Percentiles rank a stretch among this genome's conserved stretches.
Evolutionary conservation across 2,888 invertebrate genomes (phyloP).

Genomic region (Idaea aversata): DNA sequence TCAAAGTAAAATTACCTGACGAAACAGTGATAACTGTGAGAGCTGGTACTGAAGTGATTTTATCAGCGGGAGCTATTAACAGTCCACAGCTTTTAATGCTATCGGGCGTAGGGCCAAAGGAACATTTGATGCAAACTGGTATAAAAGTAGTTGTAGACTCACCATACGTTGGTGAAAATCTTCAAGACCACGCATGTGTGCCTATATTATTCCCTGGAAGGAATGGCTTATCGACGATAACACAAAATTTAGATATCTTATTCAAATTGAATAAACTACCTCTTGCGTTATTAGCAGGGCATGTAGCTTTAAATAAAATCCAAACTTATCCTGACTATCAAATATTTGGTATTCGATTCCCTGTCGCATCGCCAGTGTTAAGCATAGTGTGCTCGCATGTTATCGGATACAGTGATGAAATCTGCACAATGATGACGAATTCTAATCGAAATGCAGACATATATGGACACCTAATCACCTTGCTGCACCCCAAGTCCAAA

Average conservation of each 20-base stretch:
- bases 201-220: conserved; percentile 32
- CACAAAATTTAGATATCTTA: conserved; percentile 25
- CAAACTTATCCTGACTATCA: conserved; percentile 44
- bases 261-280: conserved; percentile 23
- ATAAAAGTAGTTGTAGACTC: conserved; percentile 34
- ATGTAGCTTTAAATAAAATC: conserved; percentile 32
- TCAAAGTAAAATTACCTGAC: conserved; percentile 30
- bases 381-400: conserved; percentile 17
- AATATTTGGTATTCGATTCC: conserved; percentile 20
- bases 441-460: conserved; percentile 6
- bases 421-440: conserved; percentile 13
- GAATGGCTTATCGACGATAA: conserved; percentile 14
- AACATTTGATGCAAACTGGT: conserved; percentile 33
- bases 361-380: conserved; percentile 12
- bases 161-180: conserved; percentile 39
- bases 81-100: conserved; percentile 45
- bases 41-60: conserved; percentile 38
- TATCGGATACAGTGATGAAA: conserved; percentile 15
- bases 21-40: conserved; percentile 21
- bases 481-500: conserved; percentile 24
- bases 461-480: conserved; percentile 9
- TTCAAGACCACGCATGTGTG: conserved; percentile 40
- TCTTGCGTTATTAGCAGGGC: conserved; percentile 21
- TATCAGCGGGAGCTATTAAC: conserved; percentile 43
- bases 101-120: conserved; percentile 43